phyloP scores from a whole-genome alignment of 2,888 invertebrate species.

The Oscheius onirici region DNA sequence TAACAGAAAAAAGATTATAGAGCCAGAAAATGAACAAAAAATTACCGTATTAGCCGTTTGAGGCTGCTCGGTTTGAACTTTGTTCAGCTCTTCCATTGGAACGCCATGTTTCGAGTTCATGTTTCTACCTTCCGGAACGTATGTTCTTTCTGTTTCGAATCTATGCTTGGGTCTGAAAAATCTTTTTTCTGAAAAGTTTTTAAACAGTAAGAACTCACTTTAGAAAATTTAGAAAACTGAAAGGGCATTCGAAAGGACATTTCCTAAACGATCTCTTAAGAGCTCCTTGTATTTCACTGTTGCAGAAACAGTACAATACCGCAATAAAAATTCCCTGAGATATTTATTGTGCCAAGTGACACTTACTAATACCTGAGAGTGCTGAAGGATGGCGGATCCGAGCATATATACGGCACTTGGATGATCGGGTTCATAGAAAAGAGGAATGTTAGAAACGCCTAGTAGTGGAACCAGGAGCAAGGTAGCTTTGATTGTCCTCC shows the following conservation, averaged over 20 bases:
- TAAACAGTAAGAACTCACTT: constrained; percentile 33
- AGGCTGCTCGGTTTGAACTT: constrained; percentile 9
- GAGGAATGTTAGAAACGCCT: constrained; percentile 76
- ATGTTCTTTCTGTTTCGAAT: constrained; percentile 68
- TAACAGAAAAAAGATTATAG: not conserved
- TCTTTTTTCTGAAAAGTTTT: not conserved
- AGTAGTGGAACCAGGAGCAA: constrained; percentile 76
- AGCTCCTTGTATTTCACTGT: constrained; percentile 71
- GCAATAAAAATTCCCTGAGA: constrained; percentile 71
- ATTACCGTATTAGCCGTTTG: constrained; percentile 6
- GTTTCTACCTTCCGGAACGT: constrained; percentile 64
- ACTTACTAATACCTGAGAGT: constrained; percentile 74
- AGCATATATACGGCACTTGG: constrained; percentile 73
- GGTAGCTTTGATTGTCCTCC: constrained; percentile 76
- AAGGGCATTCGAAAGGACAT: constrained; percentile 54
- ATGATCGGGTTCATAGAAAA: constrained; percentile 74
- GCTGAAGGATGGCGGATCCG: constrained; percentile 75
- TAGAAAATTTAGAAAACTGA: constrained; percentile 34
- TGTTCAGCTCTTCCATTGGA: constrained; percentile 65
- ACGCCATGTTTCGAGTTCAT: constrained; percentile 60
- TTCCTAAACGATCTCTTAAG: constrained; percentile 65
- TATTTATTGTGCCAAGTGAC: not conserved
- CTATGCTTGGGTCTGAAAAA: constrained; percentile 50
- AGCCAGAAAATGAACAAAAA: not conserved
- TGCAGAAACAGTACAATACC: constrained; percentile 69